Evolutionary conservation across 2,113 vertebrate species (phyloP).

Genomic region (Myxocyprinus asiaticus): DNA sequence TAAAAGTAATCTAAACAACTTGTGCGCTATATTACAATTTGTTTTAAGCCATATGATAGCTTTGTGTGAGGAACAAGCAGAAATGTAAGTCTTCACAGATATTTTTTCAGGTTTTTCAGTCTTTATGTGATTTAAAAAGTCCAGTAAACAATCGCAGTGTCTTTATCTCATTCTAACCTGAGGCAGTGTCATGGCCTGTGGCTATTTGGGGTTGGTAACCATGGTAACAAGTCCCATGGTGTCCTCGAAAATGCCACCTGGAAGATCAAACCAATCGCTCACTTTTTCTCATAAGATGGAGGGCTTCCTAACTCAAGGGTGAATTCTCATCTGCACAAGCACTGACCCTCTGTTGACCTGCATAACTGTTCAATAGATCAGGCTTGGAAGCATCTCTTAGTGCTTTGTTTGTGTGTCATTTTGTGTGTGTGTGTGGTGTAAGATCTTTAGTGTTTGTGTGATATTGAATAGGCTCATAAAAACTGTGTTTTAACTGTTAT

Average conservation of each 20-base stretch:
- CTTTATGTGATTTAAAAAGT: background rate
- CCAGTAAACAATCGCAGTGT: conserved; percentile 15
- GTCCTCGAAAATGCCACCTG: conserved; percentile 70
- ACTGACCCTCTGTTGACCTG: conserved; percentile 39
- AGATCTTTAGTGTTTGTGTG: background rate
- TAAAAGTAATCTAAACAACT: too few relatives aligned
- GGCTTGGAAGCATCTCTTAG: background rate
- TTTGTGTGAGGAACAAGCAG: too few relatives aligned
- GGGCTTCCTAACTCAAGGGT: conserved; percentile 1
- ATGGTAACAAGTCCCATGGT: conserved; percentile 71
- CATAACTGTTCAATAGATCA: conserved; percentile 18
- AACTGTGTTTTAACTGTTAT: conserved; percentile 4
- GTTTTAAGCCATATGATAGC: too few relatives aligned
- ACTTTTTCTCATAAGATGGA: conserved; percentile 38
- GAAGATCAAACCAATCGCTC: conserved; percentile 57
- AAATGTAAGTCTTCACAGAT: too few relatives aligned
- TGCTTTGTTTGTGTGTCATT: background rate
- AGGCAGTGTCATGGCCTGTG: conserved; percentile 62
- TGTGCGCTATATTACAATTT: too few relatives aligned
- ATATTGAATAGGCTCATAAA: background rate
- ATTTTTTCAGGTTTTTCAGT: too few relatives aligned
- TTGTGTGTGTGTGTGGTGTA: too few relatives aligned
- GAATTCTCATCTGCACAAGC: conserved; percentile 18
- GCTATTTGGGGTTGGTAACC: conserved; percentile 72
- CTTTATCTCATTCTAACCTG: conserved; percentile 55